Evolutionary conservation across 1,140 invertebrate genomes (phyloP).

Genomic region (Drosophila equinoxialis): DNA sequence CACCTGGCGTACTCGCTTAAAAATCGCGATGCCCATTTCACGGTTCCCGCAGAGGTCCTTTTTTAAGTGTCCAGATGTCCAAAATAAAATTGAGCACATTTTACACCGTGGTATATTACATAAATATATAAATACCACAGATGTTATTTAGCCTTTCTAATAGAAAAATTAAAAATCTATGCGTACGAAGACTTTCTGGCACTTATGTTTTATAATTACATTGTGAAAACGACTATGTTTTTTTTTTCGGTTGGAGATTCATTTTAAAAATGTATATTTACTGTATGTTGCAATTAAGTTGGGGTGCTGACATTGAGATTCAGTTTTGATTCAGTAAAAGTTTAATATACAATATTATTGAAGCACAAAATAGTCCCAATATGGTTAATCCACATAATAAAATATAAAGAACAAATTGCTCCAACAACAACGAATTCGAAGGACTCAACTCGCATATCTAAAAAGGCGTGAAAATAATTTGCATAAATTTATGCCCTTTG

Average conservation of each 20-base stretch:
- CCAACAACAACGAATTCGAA: conserved; percentile 14
- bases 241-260: no score
- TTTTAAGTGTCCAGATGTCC: not conserved
- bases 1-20: conserved; percentile 12
- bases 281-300: no score
- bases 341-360: no score
- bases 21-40: conserved; percentile 33
- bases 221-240: no score
- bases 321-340: no score
- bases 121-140: not conserved
- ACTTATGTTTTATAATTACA: no score
- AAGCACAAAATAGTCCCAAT: no score
- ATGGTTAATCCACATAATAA: not conserved
- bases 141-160: not conserved
- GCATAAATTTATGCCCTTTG: conserved; percentile 83
- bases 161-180: no score
- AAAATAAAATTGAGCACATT: not conserved
- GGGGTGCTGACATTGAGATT: no score
- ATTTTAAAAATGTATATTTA: no score
- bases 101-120: not conserved
- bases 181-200: no score
- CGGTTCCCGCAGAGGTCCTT: not conserved
- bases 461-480: conserved; percentile 83
- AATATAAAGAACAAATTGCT: not conserved
- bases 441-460: conserved; percentile 80